Evolutionary conservation across 1,140 invertebrate species (phyloP).

Genomic region (Sipha flava): DNA sequence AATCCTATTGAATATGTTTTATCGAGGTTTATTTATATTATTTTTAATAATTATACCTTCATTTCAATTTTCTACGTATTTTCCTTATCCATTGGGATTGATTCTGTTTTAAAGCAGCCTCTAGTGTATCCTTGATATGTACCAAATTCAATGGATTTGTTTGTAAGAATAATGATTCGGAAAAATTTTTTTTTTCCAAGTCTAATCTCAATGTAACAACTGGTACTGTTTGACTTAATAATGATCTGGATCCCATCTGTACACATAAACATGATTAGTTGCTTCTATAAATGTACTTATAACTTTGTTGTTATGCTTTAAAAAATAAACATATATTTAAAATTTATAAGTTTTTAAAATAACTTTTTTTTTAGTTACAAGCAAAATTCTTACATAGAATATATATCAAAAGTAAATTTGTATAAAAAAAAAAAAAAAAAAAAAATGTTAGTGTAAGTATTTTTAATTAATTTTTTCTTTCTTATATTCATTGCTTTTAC

Average conservation of each 20-base stretch:
- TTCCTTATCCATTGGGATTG: constrained; percentile 26
- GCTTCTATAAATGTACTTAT: neutral
- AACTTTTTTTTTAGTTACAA: neutral
- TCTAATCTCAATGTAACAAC: constrained; percentile 51
- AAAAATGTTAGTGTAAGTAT: too few species aligned
- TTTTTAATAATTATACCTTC: constrained; percentile 35
- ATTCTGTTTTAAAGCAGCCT: constrained; percentile 54
- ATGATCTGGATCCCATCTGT: constrained; percentile 53
- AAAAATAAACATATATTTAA: neutral
- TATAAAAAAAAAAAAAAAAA: too few species aligned
- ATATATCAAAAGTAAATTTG: too few species aligned
- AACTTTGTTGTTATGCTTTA: neutral
- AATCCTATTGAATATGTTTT: neutral
- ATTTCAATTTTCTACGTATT: constrained; percentile 38
- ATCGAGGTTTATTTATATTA: constrained; percentile 24
- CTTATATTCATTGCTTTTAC: too few species aligned
- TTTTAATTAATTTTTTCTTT: too few species aligned
- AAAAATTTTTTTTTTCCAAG: constrained; percentile 43
- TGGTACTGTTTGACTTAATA: constrained; percentile 51
- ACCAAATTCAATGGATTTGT: constrained; percentile 56
- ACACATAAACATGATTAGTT: constrained; percentile 27
- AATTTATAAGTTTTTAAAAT: neutral
- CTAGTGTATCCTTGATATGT: constrained; percentile 53
- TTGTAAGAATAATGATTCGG: constrained; percentile 49
- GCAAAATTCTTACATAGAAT: too few species aligned